Evolutionary conservation across 2,113 vertebrate species (phyloP).

Genomic region (Entosphenus tridentatus): DNA sequence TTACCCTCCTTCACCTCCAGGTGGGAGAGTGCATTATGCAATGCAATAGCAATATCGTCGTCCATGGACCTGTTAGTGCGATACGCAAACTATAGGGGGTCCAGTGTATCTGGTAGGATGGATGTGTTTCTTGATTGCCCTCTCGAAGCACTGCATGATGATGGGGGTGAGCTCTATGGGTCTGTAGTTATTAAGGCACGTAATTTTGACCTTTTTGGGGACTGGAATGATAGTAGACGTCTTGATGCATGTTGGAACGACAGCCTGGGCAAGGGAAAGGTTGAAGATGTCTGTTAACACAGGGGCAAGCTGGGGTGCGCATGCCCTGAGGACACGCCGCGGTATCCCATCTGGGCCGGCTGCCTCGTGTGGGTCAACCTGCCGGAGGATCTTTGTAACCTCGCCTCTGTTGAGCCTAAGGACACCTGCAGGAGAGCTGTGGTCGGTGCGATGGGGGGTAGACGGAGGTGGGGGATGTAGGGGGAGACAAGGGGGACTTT

Average conservation of each 20-base stretch:
- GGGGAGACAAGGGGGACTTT: no score
- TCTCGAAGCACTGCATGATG: not conserved
- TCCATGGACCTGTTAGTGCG: no score
- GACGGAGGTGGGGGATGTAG: not conserved
- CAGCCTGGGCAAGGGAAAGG: not conserved
- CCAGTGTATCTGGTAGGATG: not conserved
- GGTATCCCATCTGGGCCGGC: not conserved
- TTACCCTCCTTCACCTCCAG: not conserved
- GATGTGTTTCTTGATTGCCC: not conserved
- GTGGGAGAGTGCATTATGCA: not conserved
- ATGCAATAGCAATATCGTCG: no score
- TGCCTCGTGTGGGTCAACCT: not conserved
- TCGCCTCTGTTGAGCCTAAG: not conserved
- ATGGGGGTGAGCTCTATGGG: not conserved
- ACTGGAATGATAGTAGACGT: not conserved
- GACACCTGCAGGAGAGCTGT: not conserved
- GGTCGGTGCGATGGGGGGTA: not conserved
- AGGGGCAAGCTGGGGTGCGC: not conserved
- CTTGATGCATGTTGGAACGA: not conserved
- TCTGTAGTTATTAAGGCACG: not conserved
- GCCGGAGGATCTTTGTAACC: not conserved
- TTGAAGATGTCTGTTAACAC: slow-evolving; percentile 2
- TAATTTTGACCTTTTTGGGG: not conserved
- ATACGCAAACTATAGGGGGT: not conserved
- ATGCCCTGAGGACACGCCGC: not conserved